Percentiles rank a stretch among this genome's conserved stretches.
These are phyloP conservation scores for Acleris literana DNA, from an alignment of 2,888 invertebrate species.

Conservation along the genomic window DNA sequence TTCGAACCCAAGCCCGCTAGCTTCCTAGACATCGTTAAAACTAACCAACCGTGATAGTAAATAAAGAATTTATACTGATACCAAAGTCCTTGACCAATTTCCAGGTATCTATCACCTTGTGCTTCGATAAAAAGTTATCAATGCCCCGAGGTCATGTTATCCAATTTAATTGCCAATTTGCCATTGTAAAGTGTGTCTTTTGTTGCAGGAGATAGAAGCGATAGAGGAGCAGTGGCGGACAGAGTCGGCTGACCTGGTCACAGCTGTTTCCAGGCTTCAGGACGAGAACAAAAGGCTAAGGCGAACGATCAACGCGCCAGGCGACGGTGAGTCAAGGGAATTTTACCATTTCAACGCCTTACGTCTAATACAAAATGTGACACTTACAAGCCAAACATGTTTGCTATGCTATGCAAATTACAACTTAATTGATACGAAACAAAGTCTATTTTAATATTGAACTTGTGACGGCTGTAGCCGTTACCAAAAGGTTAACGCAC, in stretches of 20 bases:
- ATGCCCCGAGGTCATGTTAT: slow-evolving; percentile 20
- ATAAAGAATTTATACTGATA: background rate
- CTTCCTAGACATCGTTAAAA: too few relatives aligned
- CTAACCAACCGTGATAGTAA: background rate
- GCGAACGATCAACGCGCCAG: slow-evolving; percentile 76
- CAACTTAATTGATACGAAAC: too few relatives aligned
- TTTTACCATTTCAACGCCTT: background rate
- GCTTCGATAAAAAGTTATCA: slow-evolving; percentile 25
- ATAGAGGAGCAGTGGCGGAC: slow-evolving; percentile 98
- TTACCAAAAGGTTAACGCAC: too few relatives aligned
- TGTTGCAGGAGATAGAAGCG: slow-evolving; percentile 93
- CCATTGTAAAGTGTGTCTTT: slow-evolving; percentile 32
- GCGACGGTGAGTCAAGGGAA: slow-evolving; percentile 63
- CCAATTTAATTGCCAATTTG: slow-evolving; percentile 6
- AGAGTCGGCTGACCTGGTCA: slow-evolving; percentile 94
- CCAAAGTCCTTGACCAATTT: slow-evolving; percentile 26
- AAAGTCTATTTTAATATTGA: too few relatives aligned
- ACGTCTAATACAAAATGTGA: too few relatives aligned
- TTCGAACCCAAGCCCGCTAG: too few relatives aligned
- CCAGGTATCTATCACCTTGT: slow-evolving; percentile 20
- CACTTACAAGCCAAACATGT: too few relatives aligned
- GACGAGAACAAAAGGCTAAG: slow-evolving; percentile 94
- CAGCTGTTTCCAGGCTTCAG: slow-evolving; percentile 92
- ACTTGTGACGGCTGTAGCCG: too few relatives aligned
- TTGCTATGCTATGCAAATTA: too few relatives aligned